Conservation (phyloP, 2,113 vertebrate genomes). For the Melospiza melodia region DNA sequence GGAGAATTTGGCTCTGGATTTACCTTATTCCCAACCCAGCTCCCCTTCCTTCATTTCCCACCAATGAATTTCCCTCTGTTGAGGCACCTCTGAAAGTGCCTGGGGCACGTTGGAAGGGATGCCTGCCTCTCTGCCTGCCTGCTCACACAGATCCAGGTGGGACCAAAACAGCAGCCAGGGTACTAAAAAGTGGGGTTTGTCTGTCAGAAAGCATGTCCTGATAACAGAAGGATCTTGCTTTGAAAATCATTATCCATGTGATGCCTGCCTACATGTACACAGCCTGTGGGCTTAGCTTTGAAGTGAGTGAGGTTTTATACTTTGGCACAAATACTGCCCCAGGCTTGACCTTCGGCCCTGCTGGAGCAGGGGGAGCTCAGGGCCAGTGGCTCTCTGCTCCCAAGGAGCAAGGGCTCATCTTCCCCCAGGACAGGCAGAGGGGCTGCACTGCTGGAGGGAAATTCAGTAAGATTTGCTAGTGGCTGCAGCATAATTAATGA, state of each 20-base stretch:
- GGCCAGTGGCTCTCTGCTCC: background rate
- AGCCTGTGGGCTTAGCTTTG: conserved; percentile 23
- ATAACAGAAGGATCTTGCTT: background rate
- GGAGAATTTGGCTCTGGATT: background rate
- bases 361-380: conserved; percentile 38
- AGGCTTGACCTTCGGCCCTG: conserved; percentile 44
- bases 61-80: background rate
- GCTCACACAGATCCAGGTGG: background rate
- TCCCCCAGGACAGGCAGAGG: background rate
- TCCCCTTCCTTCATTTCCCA: background rate
- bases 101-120: accelerated
- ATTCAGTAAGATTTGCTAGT: background rate
- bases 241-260: background rate
- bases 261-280: background rate
- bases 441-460: background rate
- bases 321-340: background rate
- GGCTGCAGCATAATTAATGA: background rate
- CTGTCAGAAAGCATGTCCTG: background rate
- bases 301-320: background rate
- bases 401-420: background rate
- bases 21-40: background rate
- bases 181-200: background rate
- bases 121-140: background rate
- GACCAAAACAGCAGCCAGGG: background rate
- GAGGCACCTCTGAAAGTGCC: background rate